Evolutionary conservation across 2,797 vertebrate species (phyloP), one percentile per base, ranked within the genome.

Genomic region (Botia almorhae): DNA sequence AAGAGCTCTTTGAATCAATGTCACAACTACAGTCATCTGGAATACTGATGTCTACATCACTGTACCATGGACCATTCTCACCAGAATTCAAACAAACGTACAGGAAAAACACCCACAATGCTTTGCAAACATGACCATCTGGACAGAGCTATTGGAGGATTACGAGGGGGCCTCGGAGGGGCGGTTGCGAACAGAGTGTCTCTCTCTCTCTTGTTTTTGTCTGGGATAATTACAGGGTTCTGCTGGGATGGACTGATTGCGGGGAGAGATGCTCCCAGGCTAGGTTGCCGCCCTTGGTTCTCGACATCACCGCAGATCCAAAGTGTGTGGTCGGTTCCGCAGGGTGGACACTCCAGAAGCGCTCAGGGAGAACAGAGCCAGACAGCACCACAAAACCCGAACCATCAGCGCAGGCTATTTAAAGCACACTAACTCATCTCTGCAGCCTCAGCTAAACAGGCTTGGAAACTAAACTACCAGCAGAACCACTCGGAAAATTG

Each of bases 171-270:
- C 82, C 68, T 83, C 71, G 80, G 73, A 81, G 78, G 73, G 80
- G 85, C 82, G 81, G 68, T 81, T 68, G 84, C 0, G 78, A 74
- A 67, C 67, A 68, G 51, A 74, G 78, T 63, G 63, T 70, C 81
- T 77, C 53, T 39, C 14, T 50, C 68, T 64, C 29, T 69, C 60
- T 19, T 73, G 36, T 81, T 65, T 82, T 55, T 74, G 81, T 72
- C 67, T 21, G 56, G 68, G 69, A 82, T 94, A 94, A 95, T 94
- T 94, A 94, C 91, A 94, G 91, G 90, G 91, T 82, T 61, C 81
- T 80, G 81, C 74, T 48, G 74, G 81, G 80, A 87, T 89, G 86
- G 85, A 85, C 84, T 77, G 77, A 89, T 88, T 81, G 79, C 81
- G 51, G 82, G 79, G 53, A 50, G 84, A 89, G 92, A 91, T 90